These are phyloP conservation scores for Cerceris rybyensis DNA, from an alignment of 2,888 invertebrate species.

Conservation along the genomic window DNA sequence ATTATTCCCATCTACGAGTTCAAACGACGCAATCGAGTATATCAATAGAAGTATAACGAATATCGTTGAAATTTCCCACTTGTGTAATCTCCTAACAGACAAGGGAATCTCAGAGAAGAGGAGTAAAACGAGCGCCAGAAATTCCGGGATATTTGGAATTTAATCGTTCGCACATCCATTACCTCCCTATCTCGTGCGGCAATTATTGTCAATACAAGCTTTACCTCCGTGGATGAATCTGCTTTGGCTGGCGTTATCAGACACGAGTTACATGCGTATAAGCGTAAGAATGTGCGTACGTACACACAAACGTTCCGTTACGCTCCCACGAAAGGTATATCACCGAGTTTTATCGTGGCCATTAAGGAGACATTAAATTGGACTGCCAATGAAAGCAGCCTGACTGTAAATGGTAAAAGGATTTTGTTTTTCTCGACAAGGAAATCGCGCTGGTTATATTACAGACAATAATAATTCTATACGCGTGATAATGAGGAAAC, in stretches of 20 bases:
- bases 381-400: slow-evolving; percentile 60
- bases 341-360: slow-evolving; percentile 67
- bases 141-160: slow-evolving; percentile 54
- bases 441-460: slow-evolving; percentile 42
- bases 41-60: too few relatives aligned
- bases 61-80: neutral
- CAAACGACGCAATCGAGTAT: too few relatives aligned
- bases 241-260: slow-evolving; percentile 41
- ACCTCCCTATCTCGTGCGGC: slow-evolving; percentile 53
- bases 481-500: slow-evolving; percentile 24
- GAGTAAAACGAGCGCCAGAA: slow-evolving; percentile 11
- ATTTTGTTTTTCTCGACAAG: slow-evolving; percentile 42
- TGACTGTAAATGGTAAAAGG: slow-evolving; percentile 56
- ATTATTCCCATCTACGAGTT: too few relatives aligned
- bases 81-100: neutral
- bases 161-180: slow-evolving; percentile 54
- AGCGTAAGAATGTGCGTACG: slow-evolving; percentile 18
- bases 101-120: slow-evolving; percentile 1
- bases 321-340: slow-evolving; percentile 56
- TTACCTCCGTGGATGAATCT: slow-evolving; percentile 53
- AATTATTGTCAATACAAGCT: slow-evolving; percentile 58
- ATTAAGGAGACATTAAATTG: slow-evolving; percentile 71
- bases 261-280: slow-evolving; percentile 27
- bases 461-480: slow-evolving; percentile 30
- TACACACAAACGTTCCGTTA: slow-evolving; percentile 38